Percentiles rank a stretch among this genome's conserved stretches.
These are phyloP conservation scores for Spongilla lacustris DNA, from an alignment of 37 sponge, comb jelly and placozoan genomes.

Conservation along the genomic window DNA sequence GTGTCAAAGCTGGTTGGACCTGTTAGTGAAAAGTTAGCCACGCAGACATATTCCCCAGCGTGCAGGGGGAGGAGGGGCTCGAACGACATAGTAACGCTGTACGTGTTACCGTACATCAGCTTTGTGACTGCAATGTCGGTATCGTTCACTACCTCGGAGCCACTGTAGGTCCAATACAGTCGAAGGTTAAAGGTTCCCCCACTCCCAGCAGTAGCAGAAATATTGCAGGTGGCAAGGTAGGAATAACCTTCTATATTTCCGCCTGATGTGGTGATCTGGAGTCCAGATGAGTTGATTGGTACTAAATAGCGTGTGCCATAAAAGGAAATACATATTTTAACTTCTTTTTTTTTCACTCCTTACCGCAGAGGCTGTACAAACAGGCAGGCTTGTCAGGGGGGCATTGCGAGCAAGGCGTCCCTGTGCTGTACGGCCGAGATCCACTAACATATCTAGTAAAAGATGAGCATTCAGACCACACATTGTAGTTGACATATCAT, in stretches of 20 bases:
- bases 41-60: neutral
- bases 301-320: neutral
- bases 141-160: neutral
- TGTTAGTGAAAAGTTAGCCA: neutral
- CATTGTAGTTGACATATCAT: neutral
- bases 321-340: neutral
- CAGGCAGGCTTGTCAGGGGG: neutral
- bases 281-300: neutral
- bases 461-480: too few species aligned
- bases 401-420: neutral
- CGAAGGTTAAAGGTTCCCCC: neutral
- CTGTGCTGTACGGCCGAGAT: neutral
- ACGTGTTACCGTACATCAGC: neutral
- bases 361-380: neutral
- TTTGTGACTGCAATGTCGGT: neutral
- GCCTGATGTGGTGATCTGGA: neutral
- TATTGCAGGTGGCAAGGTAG: neutral
- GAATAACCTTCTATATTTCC: neutral
- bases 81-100: neutral
- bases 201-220: neutral
- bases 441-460: too few species aligned
- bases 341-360: neutral
- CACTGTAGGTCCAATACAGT: neutral
- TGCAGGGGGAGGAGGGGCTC: neutral
- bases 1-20: neutral